phyloP scores from a whole-genome alignment of 1,140 invertebrate genomes.

The Hirudo medicinalis region DNA sequence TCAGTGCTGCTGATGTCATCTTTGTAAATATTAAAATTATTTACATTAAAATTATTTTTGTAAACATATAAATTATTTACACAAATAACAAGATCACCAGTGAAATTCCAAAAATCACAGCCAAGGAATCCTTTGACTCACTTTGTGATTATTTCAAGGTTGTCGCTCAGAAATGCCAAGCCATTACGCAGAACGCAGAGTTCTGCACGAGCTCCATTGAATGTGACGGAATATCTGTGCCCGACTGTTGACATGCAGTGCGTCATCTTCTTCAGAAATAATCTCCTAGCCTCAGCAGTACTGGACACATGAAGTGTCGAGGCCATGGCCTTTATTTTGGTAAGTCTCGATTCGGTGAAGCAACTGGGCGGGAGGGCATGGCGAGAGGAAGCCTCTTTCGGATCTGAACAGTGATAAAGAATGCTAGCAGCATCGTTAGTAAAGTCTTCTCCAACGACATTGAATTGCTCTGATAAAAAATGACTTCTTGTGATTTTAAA shows the following conservation, averaged over 20 bases:
- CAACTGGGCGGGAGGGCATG: background rate
- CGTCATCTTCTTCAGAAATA: conserved; percentile 1
- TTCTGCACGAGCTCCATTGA: background rate
- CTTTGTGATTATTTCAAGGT: background rate
- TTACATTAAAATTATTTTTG: background rate
- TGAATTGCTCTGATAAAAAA: background rate
- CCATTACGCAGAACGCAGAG: background rate
- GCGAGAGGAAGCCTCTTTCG: conserved; percentile 4
- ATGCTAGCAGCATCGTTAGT: background rate
- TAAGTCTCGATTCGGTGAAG: too few species aligned
- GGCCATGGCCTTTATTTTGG: too few species aligned
- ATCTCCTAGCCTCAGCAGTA: background rate
- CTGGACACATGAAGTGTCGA: background rate
- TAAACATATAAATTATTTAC: background rate
- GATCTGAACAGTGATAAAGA: conserved; percentile 11
- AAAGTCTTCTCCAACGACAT: background rate
- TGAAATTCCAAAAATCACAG: too few species aligned
- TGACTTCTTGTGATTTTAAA: background rate
- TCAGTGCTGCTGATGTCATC: background rate
- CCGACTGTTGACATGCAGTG: background rate
- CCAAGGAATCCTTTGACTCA: background rate
- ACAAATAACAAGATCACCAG: background rate
- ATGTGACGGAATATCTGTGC: background rate
- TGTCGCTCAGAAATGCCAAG: background rate
- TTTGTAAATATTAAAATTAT: background rate